Conservation (phyloP, 2,797 vertebrate species). For the Syngnathus acus region DNA sequence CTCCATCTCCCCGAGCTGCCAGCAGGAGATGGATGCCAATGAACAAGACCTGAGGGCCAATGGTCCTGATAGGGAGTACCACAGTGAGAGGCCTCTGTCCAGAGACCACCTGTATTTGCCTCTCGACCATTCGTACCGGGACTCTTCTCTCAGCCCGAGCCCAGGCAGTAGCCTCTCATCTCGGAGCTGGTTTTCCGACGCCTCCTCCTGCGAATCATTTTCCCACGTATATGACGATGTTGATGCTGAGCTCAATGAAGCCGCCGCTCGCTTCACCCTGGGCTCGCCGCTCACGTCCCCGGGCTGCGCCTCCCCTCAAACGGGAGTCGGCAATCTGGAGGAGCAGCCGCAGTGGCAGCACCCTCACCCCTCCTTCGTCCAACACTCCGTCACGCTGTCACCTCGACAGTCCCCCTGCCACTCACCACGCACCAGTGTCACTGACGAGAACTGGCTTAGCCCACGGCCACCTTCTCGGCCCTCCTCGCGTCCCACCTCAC, state of each 20-base stretch:
- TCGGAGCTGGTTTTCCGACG: conserved; percentile 97
- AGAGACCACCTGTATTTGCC: conserved; percentile 96
- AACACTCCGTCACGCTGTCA: conserved; percentile 77
- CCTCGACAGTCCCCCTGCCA: conserved; percentile 95
- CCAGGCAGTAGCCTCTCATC: conserved; percentile 98
- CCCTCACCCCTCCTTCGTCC: conserved; percentile 58
- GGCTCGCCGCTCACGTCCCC: conserved; percentile 90
- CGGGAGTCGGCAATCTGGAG: conserved; percentile 75
- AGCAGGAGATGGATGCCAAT: conserved; percentile 86
- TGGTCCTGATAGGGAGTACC: conserved; percentile 85
- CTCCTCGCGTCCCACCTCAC: conserved; percentile 91
- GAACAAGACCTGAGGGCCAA: conserved; percentile 80
- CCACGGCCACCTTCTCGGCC: conserved; percentile 89
- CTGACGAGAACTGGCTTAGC: conserved; percentile 98
- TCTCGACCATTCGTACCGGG: conserved; percentile 91
- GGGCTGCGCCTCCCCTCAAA: conserved; percentile 82
- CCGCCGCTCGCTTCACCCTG: conserved; percentile 88
- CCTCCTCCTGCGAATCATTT: conserved; percentile 95
- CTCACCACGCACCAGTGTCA: conserved; percentile 93
- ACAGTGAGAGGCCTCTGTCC: conserved; percentile 81
- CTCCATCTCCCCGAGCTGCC: conserved; percentile 98
- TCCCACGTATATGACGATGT: conserved; percentile 97
- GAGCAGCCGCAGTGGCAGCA: conserved; percentile 81
- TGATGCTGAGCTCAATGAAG: conserved; percentile 95
- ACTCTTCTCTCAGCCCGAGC: conserved; percentile 92